Conservation (phyloP, 2,888 invertebrate genomes). For the Desoria tigrina region DNA sequence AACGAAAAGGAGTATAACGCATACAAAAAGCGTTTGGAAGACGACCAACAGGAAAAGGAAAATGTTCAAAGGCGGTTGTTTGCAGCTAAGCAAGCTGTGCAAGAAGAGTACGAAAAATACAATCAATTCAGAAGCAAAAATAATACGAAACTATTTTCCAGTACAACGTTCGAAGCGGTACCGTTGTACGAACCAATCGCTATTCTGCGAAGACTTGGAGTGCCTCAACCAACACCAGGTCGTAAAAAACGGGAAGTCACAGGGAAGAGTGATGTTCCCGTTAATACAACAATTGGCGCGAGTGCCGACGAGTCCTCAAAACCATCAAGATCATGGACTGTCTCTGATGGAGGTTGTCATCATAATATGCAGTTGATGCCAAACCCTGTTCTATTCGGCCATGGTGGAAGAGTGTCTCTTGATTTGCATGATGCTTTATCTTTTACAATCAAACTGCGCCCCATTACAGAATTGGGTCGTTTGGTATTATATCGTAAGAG, state of each 20-base stretch:
- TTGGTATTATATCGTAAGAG: neutral
- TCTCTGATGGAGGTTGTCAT: slow-evolving; percentile 31
- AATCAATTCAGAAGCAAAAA: neutral
- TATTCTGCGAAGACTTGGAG: neutral
- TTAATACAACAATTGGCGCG: too few relatives aligned
- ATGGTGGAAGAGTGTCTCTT: slow-evolving; percentile 22
- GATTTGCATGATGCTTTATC: slow-evolving; percentile 39
- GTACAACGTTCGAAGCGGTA: neutral
- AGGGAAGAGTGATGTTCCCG: neutral
- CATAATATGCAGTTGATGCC: slow-evolving; percentile 24
- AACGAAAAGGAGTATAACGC: neutral
- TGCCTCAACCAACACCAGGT: neutral
- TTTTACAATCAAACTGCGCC: slow-evolving; percentile 21
- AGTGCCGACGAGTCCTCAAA: neutral
- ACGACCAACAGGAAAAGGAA: neutral
- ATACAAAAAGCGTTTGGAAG: neutral
- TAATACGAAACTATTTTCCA: neutral
- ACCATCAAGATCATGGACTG: slow-evolving; percentile 20
- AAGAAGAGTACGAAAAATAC: neutral
- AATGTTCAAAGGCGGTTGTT: neutral
- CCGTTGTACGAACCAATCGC: neutral
- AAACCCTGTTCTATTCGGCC: slow-evolving; percentile 28
- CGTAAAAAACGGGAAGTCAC: neutral
- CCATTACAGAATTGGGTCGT: neutral
- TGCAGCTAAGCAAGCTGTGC: neutral